A percentile compares a stretch with the other conserved stretches of the same genome.
These are phyloP conservation scores for Tetragonula clypearis DNA, from an alignment of 1,140 invertebrate species.

Conservation along the genomic window DNA sequence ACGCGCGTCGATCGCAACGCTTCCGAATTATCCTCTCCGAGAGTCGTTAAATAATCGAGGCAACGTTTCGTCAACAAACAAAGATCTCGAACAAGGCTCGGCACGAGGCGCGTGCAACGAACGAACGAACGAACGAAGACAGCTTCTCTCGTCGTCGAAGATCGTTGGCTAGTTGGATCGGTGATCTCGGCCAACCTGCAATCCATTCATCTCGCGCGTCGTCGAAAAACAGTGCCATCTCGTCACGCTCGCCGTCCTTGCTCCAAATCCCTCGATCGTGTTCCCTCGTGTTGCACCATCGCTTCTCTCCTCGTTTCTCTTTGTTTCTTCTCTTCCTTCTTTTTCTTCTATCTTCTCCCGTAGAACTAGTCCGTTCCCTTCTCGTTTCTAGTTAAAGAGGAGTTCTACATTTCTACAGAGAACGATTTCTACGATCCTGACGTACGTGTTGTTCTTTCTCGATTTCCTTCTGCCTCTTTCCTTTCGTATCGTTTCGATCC, in stretches of 20 bases:
- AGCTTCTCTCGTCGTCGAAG: not conserved
- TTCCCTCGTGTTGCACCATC: not conserved
- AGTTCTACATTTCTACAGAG: no score
- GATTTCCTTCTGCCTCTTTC: no score
- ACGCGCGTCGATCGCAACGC: not conserved
- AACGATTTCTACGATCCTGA: no score
- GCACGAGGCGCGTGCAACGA: not conserved
- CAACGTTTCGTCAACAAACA: constrained; percentile 41
- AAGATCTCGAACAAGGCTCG: not conserved
- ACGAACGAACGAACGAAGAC: no score
- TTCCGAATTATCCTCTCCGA: constrained; percentile 16
- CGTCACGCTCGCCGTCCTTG: constrained; percentile 34
- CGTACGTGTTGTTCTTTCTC: no score
- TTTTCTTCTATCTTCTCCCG: not conserved
- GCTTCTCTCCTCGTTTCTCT: not conserved
- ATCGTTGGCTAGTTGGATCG: not conserved
- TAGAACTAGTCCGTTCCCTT: no score
- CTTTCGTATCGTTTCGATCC: no score
- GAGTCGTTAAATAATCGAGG: constrained; percentile 49
- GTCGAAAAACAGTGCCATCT: constrained; percentile 18
- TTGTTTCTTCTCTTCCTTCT: not conserved
- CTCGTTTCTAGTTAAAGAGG: no score
- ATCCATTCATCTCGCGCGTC: constrained; percentile 25
- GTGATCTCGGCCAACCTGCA: constrained; percentile 28
- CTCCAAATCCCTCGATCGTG: constrained; percentile 11